These are phyloP conservation scores for Cancer borealis DNA, from an alignment of 2,888 invertebrate genomes.

Conservation along the genomic window DNA sequence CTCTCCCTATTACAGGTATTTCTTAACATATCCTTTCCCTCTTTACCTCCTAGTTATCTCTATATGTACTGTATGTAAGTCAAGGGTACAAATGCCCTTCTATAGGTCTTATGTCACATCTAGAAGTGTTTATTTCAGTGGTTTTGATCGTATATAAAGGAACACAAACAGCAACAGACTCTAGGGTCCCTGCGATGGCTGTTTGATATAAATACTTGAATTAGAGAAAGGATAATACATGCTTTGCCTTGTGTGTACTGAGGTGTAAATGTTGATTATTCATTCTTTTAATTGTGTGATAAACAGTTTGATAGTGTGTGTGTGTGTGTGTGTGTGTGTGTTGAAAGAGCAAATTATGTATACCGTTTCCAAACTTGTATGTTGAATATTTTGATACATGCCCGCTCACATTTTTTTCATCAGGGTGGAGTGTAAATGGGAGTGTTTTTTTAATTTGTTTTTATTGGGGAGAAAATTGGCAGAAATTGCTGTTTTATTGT, in stretches of 20 bases:
- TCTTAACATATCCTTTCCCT: background rate
- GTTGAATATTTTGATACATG: background rate
- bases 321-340: background rate
- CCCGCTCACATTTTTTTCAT: background rate
- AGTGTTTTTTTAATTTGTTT: background rate
- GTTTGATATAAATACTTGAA: background rate
- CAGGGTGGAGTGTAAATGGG: background rate
- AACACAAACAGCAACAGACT: too few relatives aligned
- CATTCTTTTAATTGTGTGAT: background rate
- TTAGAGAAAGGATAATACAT: too few relatives aligned
- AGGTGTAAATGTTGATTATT: background rate
- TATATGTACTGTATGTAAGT: too few relatives aligned
- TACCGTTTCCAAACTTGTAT: background rate
- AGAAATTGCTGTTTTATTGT: background rate
- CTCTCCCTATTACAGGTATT: background rate
- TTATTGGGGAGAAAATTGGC: background rate
- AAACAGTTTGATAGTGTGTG: background rate
- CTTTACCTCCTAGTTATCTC: background rate
- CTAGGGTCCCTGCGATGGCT: background rate
- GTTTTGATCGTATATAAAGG: background rate
- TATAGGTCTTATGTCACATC: background rate
- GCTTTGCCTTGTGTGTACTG: background rate
- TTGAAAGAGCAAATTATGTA: conserved; percentile 6
- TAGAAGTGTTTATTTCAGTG: background rate
- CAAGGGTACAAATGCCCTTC: background rate